Conservation (phyloP, 1,140 invertebrate species). For the Trichonephila inaurata region DNA sequence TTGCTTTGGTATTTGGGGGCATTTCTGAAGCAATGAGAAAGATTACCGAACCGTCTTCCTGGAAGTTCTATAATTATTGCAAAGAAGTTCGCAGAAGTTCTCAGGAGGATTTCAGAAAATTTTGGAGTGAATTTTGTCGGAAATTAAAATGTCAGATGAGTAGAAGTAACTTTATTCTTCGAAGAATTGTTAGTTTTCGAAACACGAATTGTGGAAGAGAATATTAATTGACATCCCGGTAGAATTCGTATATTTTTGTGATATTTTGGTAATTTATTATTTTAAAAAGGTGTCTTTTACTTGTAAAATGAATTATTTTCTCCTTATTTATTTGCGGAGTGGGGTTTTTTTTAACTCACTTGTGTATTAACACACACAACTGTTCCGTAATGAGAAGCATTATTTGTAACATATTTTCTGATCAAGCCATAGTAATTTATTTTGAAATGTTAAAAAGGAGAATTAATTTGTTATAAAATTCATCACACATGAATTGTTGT, state of each 20-base stretch:
- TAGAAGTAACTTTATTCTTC: not conserved
- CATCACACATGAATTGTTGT: no score
- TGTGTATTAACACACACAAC: no score
- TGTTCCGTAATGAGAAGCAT: no score
- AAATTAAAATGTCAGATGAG: not conserved
- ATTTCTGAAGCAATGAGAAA: not conserved
- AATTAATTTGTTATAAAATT: no score
- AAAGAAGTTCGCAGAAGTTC: not conserved
- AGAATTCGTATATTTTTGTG: not conserved
- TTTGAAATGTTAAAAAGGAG: no score
- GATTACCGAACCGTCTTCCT: not conserved
- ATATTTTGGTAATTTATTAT: not conserved
- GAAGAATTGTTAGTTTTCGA: not conserved
- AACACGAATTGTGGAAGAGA: not conserved
- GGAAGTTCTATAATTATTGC: not conserved
- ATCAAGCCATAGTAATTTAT: no score
- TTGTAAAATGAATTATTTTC: no score
- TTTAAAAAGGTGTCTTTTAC: not conserved
- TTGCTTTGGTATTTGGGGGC: slow-evolving; percentile 33
- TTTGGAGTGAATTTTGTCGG: not conserved
- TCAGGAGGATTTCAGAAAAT: not conserved
- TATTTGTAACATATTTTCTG: no score
- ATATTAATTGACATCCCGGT: not conserved
- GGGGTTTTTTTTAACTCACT: no score
- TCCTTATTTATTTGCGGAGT: no score